Conservation (phyloP, 2,113 vertebrate species). For the Seriola quinqueradiata region DNA sequence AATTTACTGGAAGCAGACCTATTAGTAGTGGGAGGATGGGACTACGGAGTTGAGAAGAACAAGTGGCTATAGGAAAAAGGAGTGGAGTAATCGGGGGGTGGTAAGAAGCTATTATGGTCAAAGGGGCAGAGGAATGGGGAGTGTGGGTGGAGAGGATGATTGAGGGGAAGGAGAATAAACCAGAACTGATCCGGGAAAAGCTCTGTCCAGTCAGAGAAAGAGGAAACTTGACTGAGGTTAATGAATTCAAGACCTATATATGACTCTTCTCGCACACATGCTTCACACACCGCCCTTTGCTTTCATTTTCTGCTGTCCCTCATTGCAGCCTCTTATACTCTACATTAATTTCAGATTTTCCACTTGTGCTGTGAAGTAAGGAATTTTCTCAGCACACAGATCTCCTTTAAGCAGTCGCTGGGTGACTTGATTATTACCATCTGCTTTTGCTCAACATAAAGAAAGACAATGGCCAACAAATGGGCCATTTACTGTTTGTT, state of each 20-base stretch:
- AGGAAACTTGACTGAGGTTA: neutral
- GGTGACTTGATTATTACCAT: neutral
- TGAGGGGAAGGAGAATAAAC: neutral
- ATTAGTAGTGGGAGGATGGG: slow-evolving; percentile 29
- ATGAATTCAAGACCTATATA: neutral
- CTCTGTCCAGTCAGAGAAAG: neutral
- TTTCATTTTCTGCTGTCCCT: neutral
- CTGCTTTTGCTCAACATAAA: slow-evolving; percentile 14
- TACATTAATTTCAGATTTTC: neutral
- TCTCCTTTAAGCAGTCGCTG: neutral
- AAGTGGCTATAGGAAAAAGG: slow-evolving; percentile 38
- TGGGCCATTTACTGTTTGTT: slow-evolving; percentile 23
- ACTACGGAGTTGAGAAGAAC: slow-evolving; percentile 24
- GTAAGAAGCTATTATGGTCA: slow-evolving; percentile 16
- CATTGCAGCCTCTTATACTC: neutral
- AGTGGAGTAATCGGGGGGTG: slow-evolving; percentile 26
- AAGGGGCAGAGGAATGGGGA: slow-evolving; percentile 21
- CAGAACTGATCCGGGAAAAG: neutral
- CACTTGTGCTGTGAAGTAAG: slow-evolving; percentile 2
- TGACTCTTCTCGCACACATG: neutral
- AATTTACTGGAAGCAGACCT: slow-evolving; percentile 54
- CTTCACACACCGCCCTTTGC: neutral
- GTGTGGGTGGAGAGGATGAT: slow-evolving; percentile 16
- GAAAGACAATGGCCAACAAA: slow-evolving; percentile 21
- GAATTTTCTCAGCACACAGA: neutral